Evolutionary conservation across 2,888 invertebrate genomes (phyloP).

Genomic region (Eretmocerus hayati): DNA sequence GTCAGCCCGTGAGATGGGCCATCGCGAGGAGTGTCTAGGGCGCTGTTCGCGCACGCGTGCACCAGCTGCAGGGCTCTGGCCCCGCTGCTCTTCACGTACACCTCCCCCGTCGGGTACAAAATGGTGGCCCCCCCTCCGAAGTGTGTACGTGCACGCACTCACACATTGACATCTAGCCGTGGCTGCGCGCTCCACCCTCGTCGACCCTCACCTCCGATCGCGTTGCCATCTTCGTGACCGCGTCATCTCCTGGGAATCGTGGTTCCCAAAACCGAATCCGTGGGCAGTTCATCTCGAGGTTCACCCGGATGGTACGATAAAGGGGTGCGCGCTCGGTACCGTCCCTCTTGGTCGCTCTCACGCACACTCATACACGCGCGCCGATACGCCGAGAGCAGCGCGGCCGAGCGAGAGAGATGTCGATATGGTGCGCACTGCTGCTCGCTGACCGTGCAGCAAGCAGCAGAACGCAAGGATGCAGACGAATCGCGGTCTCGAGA

Average conservation of each 20-base stretch:
- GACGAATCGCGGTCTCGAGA: no score
- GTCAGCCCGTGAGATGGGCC: no score
- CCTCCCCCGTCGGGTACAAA: constrained; percentile 48
- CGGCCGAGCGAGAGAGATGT: no score
- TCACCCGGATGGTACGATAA: no score
- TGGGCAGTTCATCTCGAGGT: no score
- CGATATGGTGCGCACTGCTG: no score
- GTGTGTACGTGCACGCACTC: constrained; percentile 1
- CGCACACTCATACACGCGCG: background rate
- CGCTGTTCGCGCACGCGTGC: constrained; percentile 40
- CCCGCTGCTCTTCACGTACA: constrained; percentile 41
- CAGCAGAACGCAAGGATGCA: no score
- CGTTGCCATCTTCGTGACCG: background rate
- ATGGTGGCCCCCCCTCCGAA: constrained; percentile 45
- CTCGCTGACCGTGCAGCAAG: no score
- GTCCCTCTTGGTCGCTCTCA: no score
- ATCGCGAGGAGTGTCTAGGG: no score
- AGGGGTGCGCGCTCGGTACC: background rate
- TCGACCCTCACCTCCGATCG: background rate
- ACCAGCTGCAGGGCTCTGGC: constrained; percentile 15
- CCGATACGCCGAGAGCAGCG: no score
- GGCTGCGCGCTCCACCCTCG: background rate
- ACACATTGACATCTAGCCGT: background rate
- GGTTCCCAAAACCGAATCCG: background rate
- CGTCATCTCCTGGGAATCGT: background rate